Evolutionary conservation across 1,140 invertebrate species (phyloP).

Genomic region (Cydia strobilella): DNA sequence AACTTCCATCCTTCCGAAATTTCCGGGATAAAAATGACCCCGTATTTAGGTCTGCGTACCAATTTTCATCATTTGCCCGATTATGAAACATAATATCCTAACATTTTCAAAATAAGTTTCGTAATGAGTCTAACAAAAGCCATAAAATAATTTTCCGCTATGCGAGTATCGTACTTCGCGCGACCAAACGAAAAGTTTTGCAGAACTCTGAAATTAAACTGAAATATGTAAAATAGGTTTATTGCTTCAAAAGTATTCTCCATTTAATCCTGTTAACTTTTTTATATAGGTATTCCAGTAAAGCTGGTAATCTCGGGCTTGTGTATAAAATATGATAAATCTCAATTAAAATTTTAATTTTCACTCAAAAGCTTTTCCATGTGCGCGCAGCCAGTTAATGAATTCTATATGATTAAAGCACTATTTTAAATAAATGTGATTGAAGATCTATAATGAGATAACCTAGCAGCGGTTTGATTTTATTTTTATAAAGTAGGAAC

Average conservation of each 20-base stretch:
- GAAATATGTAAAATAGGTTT: slow-evolving; percentile 23
- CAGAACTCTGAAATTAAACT: slow-evolving; percentile 11
- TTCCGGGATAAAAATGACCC: too few relatives aligned
- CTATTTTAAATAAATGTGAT: not conserved
- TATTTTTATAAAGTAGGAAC: too few relatives aligned
- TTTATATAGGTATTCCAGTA: not conserved
- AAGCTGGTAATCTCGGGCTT: slow-evolving; percentile 16
- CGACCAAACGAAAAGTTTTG: slow-evolving; percentile 17
- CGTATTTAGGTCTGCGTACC: too few relatives aligned
- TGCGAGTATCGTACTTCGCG: slow-evolving; percentile 17
- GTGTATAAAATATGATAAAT: slow-evolving; percentile 19
- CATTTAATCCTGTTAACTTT: slow-evolving; percentile 9
- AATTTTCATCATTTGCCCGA: not conserved
- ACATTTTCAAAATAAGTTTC: slow-evolving; percentile 5
- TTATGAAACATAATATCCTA: too few relatives aligned
- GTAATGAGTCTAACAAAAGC: slow-evolving; percentile 25
- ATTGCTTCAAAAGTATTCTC: slow-evolving; percentile 19
- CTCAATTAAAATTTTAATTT: slow-evolving; percentile 18
- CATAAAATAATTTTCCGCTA: slow-evolving; percentile 26
- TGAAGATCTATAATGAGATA: not conserved
- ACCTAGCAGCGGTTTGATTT: too few relatives aligned
- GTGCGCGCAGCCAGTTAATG: not conserved
- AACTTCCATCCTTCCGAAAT: too few relatives aligned
- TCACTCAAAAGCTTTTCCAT: not conserved
- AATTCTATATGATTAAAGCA: slow-evolving; percentile 1